Conservation (phyloP, 1,140 invertebrate species). For the Solenopsis fugax region DNA sequence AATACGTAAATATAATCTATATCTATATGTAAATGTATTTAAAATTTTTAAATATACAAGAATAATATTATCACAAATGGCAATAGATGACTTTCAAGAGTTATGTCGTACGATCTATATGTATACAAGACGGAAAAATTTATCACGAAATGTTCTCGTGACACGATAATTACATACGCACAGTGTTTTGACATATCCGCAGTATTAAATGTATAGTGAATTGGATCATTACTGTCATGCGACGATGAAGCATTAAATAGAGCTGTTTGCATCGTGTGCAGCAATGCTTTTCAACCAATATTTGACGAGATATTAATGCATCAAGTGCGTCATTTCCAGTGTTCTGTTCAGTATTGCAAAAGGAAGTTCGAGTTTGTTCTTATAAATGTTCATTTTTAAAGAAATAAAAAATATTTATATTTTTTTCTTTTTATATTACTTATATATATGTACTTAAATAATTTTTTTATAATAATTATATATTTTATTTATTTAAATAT, state of each 20-base stretch:
- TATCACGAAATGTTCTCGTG: background rate
- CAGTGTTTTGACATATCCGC: background rate
- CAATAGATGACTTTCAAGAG: background rate
- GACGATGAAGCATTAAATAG: background rate
- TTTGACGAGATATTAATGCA: background rate
- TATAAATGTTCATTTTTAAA: background rate
- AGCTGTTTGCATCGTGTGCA: background rate
- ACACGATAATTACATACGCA: background rate
- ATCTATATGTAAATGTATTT: no score
- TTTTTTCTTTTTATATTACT: background rate
- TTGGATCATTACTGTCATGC: conserved; percentile 8
- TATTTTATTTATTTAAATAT: conserved; percentile 8
- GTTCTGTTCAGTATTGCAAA: background rate
- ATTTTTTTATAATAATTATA: background rate
- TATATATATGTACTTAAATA: background rate
- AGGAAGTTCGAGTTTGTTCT: background rate
- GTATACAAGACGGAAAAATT: background rate
- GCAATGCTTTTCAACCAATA: background rate
- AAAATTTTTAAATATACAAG: background rate
- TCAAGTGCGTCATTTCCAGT: background rate
- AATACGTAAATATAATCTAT: background rate
- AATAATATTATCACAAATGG: background rate
- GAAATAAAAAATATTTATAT: background rate
- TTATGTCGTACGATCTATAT: background rate
- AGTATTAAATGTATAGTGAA: background rate